phyloP scores from a whole-genome alignment of 2,797 vertebrate genomes.

The Hoplostethus mediterraneus region DNA sequence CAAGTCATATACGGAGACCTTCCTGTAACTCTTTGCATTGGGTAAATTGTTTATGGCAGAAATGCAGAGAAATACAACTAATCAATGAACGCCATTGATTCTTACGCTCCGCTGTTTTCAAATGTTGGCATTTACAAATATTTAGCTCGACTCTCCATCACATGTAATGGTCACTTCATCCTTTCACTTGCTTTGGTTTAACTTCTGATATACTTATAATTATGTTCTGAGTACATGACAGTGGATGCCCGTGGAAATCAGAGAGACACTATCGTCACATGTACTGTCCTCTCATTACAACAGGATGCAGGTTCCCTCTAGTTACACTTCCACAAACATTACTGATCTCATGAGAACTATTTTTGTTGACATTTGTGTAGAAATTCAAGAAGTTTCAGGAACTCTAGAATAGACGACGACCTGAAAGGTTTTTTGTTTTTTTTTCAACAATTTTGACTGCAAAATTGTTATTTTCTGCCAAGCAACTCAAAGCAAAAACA shows the following conservation, averaged over 20 bases:
- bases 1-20: constrained; percentile 59
- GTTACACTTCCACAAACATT: background rate
- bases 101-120: constrained; percentile 22
- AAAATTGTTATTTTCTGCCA: constrained; percentile 17
- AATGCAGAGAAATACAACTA: constrained; percentile 49
- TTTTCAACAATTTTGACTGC: constrained; percentile 12
- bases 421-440: background rate
- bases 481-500: constrained; percentile 5
- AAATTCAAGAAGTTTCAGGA: background rate
- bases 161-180: constrained; percentile 13
- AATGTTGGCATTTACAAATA: constrained; percentile 59
- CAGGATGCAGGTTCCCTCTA: background rate
- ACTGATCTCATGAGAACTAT: background rate
- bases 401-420: background rate
- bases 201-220: constrained; percentile 13
- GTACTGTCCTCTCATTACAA: background rate
- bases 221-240: background rate
- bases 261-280: background rate
- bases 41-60: constrained; percentile 9
- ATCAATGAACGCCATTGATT: constrained; percentile 27
- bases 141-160: constrained; percentile 18
- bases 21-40: constrained; percentile 58
- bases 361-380: background rate
- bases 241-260: background rate
- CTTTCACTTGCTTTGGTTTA: constrained; percentile 21